phyloP scores from a whole-genome alignment of 2,888 invertebrate genomes.

The Spicauda simplicius region DNA sequence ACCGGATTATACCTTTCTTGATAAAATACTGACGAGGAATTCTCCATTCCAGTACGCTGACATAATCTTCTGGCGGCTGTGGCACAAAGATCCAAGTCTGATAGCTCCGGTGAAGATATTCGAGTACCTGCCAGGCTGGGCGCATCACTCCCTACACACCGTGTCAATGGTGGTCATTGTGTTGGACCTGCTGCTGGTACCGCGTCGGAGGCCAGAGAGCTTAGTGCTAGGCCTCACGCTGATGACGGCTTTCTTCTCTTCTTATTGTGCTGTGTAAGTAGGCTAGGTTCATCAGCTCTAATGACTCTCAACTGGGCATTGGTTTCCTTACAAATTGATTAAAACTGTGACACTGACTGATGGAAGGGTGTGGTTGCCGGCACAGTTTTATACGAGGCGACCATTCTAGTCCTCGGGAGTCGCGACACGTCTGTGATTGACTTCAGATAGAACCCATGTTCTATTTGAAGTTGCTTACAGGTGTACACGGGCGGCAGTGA shows the following conservation, averaged over 20 bases:
- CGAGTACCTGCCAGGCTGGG: conserved; percentile 54
- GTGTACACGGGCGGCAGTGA: too few species aligned
- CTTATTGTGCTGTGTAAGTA: conserved; percentile 55
- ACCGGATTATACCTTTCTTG: too few species aligned
- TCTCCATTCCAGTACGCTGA: conserved; percentile 52
- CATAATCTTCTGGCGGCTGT: conserved; percentile 55
- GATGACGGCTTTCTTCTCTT: conserved; percentile 44
- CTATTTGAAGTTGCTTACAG: too few species aligned
- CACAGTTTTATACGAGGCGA: too few species aligned
- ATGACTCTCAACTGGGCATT: too few species aligned
- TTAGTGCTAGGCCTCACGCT: conserved; percentile 45
- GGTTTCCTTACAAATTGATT: too few species aligned
- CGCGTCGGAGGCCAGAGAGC: conserved; percentile 50
- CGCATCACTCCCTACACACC: conserved; percentile 60
- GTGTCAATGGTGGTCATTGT: conserved; percentile 51
- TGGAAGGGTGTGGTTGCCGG: too few species aligned
- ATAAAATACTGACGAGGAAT: too few species aligned
- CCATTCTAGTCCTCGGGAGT: too few species aligned
- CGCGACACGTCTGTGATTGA: too few species aligned
- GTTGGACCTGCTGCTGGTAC: conserved; percentile 54
- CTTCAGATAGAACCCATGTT: too few species aligned
- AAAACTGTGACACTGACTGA: too few species aligned
- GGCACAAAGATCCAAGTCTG: conserved; percentile 44
- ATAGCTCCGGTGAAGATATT: conserved; percentile 53
- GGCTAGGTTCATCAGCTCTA: neutral